Conservation (phyloP, 2,797 vertebrate species). For the Steatocranus sp. region DNA sequence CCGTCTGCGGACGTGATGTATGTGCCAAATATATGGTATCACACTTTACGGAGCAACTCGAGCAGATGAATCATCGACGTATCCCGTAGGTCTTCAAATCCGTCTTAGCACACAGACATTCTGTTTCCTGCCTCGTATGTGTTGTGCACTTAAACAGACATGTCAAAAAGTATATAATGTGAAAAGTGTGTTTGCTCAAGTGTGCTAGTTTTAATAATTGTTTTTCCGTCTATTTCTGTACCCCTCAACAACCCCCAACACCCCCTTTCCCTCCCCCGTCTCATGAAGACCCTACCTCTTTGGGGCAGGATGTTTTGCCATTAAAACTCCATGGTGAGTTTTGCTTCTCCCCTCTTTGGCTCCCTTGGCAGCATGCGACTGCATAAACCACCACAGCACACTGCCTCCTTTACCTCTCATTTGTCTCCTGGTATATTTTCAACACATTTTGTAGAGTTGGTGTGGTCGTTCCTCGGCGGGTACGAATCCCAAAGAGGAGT, state of each 20-base stretch:
- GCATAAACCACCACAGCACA: constrained; percentile 42
- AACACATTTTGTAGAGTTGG: constrained; percentile 33
- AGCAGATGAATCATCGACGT: constrained; percentile 45
- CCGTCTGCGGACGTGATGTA: constrained; percentile 8
- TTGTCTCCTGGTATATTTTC: constrained; percentile 53
- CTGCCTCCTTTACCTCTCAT: constrained; percentile 54
- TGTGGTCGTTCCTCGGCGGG: constrained; percentile 8
- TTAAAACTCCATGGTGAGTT: constrained; percentile 99
- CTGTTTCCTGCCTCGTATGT: constrained; percentile 57
- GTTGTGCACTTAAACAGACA: constrained; percentile 64
- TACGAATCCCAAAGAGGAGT: not conserved
- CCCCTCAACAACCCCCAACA: not conserved
- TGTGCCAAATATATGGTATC: constrained; percentile 62
- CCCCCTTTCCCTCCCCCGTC: constrained; percentile 17
- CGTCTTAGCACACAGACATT: constrained; percentile 46
- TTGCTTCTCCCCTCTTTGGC: constrained; percentile 56
- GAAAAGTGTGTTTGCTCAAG: constrained; percentile 69
- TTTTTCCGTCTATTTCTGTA: constrained; percentile 89
- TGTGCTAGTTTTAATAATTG: constrained; percentile 79
- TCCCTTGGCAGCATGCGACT: constrained; percentile 83
- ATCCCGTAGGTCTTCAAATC: constrained; percentile 55
- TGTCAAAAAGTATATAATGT: constrained; percentile 59
- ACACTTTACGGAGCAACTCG: constrained; percentile 42
- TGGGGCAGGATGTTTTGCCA: constrained; percentile 99
- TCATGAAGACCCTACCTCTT: constrained; percentile 98